A percentile compares a stretch with the other conserved stretches of the same genome.
phyloP scores from a whole-genome alignment of 2,797 vertebrate genomes.

The Microctenopoma stevenorrisi region DNA sequence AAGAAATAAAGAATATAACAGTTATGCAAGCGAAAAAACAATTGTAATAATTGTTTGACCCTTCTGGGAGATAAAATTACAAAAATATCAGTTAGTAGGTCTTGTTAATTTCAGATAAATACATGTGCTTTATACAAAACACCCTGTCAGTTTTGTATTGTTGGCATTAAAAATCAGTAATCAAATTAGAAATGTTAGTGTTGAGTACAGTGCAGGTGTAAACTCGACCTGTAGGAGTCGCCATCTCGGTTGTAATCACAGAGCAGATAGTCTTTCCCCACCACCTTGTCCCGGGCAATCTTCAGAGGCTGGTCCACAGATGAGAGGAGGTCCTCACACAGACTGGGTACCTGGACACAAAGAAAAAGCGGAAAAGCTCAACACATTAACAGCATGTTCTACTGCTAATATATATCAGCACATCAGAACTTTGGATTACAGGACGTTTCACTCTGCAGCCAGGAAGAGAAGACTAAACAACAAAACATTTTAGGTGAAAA shows the following conservation, averaged over 20 bases:
- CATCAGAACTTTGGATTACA: background rate
- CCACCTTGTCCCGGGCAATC: slow-evolving; percentile 97
- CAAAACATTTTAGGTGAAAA: slow-evolving; percentile 36
- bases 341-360: slow-evolving; percentile 89
- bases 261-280: slow-evolving; percentile 98
- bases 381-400: background rate
- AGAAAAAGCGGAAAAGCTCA: slow-evolving; percentile 13
- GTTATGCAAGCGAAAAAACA: background rate
- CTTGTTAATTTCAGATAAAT: background rate
- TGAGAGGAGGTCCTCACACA: slow-evolving; percentile 98
- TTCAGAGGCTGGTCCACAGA: slow-evolving; percentile 99
- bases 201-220: slow-evolving; percentile 19
- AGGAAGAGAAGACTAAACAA: slow-evolving; percentile 12
- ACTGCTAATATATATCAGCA: slow-evolving; percentile 1
- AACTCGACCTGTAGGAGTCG: slow-evolving; percentile 94
- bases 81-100: background rate
- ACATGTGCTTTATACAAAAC: background rate
- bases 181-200: background rate
- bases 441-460: slow-evolving; percentile 21
- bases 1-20: slow-evolving; percentile 8
- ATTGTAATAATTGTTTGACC: too few species aligned
- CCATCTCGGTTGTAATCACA: slow-evolving; percentile 99
- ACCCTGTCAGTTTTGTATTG: background rate
- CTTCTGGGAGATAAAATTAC: too few species aligned
- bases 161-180: background rate